Base-by-base conservation (phyloP, 2,888 invertebrate species). In the Mycalesis mineus region DNA sequence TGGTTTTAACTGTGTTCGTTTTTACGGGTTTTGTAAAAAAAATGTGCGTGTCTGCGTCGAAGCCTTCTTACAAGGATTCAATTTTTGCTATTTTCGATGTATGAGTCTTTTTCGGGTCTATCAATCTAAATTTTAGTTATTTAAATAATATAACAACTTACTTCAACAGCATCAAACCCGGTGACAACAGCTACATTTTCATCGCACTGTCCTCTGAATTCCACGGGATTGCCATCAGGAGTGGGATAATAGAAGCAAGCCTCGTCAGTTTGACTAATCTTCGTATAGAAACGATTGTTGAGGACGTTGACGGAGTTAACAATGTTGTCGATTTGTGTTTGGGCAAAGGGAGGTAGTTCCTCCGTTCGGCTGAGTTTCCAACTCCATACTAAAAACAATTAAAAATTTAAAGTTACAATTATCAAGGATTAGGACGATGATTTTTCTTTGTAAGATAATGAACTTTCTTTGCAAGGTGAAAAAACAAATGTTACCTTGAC, bases 401-500 rank as follows among this genome's bases (percentile, higher is more conserved):
- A 22, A 4, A 22, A 22, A 22, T 22, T 22, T 22, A 22, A 4
- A 22, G 22, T 22, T 4, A 22, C 22, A 22, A 22, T 22, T 2
- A 22, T 22, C 22, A 22, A 22, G 22, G 22, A 22, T 5, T 22
- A 22, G 22, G 5, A 22, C 2, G 22, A 22, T n/a, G n/a, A n/a
- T n/a, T n/a, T n/a, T n/a, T 2, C 22, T 22, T 22, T 22, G 22
- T 22, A 22, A 5, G 22, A 5, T 22, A 5, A 22, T 22, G 22
- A 22, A 4, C 2, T 22, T 22, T 22, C 22, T 22, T 22, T 22
- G 22, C 5, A 22, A 22, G 22, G 5, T 22, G 3, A 22, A 22
- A 22, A 36, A 36, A 36, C 5, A 11, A 11, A 36, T 11, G 4
- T 36, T 36, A 91, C 91, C 76, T 68, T 78, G 72, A 66, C 85